Percentiles rank a stretch among this genome's conserved stretches.
phyloP scores from a whole-genome alignment of 2,113 vertebrate genomes.

The Pipa parva region DNA sequence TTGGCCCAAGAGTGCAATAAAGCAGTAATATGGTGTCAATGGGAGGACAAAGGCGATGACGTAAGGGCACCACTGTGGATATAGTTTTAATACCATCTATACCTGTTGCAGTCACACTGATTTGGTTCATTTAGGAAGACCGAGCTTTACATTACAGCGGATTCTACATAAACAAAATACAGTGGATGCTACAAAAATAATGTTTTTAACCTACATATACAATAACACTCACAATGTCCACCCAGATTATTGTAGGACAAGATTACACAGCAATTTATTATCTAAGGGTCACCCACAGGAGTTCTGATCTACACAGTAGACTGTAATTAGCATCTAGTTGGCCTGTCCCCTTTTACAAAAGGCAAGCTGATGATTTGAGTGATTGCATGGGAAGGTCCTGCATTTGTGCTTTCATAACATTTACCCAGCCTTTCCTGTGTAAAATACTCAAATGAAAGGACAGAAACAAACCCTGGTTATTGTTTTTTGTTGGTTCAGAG shows the following conservation, averaged over 20 bases:
- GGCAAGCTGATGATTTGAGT: background rate
- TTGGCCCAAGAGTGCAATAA: conserved; percentile 54
- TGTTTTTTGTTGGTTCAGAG: too few relatives aligned
- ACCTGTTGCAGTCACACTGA: conserved; percentile 17
- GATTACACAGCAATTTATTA: background rate
- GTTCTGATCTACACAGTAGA: background rate
- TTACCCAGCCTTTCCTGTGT: too few relatives aligned
- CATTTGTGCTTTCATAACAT: too few relatives aligned
- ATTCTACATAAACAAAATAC: too few relatives aligned
- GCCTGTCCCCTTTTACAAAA: background rate
- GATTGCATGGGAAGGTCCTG: background rate
- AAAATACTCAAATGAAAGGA: too few relatives aligned
- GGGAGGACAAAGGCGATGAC: conserved; percentile 40
- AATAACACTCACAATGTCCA: background rate
- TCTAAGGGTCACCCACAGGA: background rate
- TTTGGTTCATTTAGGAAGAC: conserved; percentile 31
- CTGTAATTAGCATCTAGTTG: background rate
- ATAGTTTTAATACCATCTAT: conserved; percentile 40
- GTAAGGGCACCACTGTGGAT: conserved; percentile 45
- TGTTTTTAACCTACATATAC: background rate
- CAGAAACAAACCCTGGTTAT: too few relatives aligned
- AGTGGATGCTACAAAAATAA: background rate
- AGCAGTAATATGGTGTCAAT: conserved; percentile 44
- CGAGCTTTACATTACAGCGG: conserved; percentile 32
- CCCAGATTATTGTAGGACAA: conserved; percentile 11